Conservation (phyloP, 2,888 invertebrate genomes). For the Mimumesa dahlbomi region DNA sequence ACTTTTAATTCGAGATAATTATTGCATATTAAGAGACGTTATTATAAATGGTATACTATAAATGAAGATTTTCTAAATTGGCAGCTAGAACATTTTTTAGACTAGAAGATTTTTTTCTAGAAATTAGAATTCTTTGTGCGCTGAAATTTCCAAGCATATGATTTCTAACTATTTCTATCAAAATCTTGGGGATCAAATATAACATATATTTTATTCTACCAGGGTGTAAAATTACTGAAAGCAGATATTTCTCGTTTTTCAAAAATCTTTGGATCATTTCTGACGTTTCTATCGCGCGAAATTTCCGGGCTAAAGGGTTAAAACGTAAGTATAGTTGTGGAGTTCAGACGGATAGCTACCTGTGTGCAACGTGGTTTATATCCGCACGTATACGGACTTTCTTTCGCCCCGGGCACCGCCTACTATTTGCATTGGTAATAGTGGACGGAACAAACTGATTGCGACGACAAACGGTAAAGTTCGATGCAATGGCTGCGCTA, state of each 20-base stretch:
- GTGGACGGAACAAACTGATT: slow-evolving; percentile 13
- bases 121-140: too few relatives aligned
- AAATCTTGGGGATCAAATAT: neutral
- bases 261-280: too few relatives aligned
- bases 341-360: slow-evolving; percentile 26
- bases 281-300: too few relatives aligned
- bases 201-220: neutral
- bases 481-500: slow-evolving; percentile 24
- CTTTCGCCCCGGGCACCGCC: slow-evolving; percentile 15
- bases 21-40: too few relatives aligned
- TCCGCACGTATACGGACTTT: slow-evolving; percentile 32
- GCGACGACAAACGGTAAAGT: slow-evolving; percentile 25
- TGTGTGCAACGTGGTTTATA: slow-evolving; percentile 26
- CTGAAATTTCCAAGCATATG: too few relatives aligned
- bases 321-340: too few relatives aligned
- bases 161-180: neutral
- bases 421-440: slow-evolving; percentile 41
- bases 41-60: too few relatives aligned
- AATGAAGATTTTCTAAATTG: too few relatives aligned
- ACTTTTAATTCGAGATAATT: too few relatives aligned
- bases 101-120: too few relatives aligned
- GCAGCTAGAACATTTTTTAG: too few relatives aligned
- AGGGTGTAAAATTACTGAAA: neutral
- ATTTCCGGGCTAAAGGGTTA: too few relatives aligned
- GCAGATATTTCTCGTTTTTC: neutral